Conservation (phyloP, 2,113 vertebrate species). For the Anarhynchus alexandrinus region DNA sequence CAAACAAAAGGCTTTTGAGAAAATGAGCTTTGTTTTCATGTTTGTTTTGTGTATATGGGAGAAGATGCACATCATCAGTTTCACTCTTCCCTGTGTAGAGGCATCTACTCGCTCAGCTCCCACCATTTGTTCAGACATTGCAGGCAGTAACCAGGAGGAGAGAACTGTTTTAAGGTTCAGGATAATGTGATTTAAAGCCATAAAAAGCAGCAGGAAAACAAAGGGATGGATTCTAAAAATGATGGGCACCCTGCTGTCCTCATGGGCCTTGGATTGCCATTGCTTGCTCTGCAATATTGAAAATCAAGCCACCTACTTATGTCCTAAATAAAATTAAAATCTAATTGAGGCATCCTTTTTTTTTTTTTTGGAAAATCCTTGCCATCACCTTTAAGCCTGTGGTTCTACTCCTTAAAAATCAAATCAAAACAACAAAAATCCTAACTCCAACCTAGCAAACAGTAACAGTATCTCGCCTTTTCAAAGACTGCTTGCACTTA, state of each 20-base stretch:
- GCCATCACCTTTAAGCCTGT: neutral
- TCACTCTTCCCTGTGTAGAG: neutral
- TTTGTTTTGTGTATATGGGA: neutral
- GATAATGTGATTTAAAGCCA: neutral
- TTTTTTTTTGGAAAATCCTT: neutral
- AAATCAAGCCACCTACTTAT: neutral
- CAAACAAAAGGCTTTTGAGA: neutral
- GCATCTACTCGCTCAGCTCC: neutral
- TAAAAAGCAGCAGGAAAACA: neutral
- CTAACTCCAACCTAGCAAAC: neutral
- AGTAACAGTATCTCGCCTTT: neutral
- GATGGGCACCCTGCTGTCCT: neutral
- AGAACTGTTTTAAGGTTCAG: neutral
- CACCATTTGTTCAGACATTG: neutral
- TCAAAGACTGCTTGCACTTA: neutral
- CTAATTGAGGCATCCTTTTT: neutral
- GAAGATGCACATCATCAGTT: neutral
- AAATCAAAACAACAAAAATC: neutral
- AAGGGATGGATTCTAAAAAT: neutral
- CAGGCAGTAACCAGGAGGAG: neutral
- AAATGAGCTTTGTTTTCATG: neutral
- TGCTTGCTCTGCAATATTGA: neutral
- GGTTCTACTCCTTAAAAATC: neutral
- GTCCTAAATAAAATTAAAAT: neutral
- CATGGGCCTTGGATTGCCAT: neutral